Evolutionary conservation across 2,888 invertebrate species (phyloP).

Genomic region (Dolichopus griseipennis): DNA sequence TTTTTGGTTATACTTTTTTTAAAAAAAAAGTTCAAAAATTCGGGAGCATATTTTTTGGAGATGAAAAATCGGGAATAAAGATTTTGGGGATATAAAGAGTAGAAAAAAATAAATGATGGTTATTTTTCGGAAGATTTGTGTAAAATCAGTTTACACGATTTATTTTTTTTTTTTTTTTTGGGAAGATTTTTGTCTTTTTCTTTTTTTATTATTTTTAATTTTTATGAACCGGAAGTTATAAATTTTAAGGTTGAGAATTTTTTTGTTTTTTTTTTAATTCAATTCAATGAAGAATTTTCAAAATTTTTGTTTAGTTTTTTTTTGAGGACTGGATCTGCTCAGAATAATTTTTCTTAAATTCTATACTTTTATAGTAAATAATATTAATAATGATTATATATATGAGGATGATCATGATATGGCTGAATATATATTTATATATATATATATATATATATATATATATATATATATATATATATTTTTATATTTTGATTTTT

Average conservation of each 20-base stretch:
- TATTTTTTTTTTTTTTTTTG: not conserved
- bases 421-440: too few relatives aligned
- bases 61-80: not conserved
- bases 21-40: not conserved
- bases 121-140: not conserved
- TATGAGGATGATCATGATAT: too few relatives aligned
- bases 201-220: not conserved
- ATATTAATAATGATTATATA: too few relatives aligned
- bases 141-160: not conserved
- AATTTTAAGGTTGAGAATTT: not conserved
- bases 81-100: not conserved
- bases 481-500: too few relatives aligned
- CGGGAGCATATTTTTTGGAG: not conserved
- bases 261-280: not conserved
- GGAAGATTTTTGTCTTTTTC: not conserved
- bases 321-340: too few relatives aligned
- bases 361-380: too few relatives aligned
- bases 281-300: too few relatives aligned
- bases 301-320: too few relatives aligned
- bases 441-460: too few relatives aligned
- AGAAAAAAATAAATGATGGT: too few relatives aligned
- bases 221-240: conserved; percentile 2
- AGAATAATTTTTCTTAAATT: too few relatives aligned
- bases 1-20: not conserved
- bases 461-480: too few relatives aligned